Base-by-base conservation (phyloP, 2,113 vertebrate species). In the Psephotus haematonotus region DNA sequence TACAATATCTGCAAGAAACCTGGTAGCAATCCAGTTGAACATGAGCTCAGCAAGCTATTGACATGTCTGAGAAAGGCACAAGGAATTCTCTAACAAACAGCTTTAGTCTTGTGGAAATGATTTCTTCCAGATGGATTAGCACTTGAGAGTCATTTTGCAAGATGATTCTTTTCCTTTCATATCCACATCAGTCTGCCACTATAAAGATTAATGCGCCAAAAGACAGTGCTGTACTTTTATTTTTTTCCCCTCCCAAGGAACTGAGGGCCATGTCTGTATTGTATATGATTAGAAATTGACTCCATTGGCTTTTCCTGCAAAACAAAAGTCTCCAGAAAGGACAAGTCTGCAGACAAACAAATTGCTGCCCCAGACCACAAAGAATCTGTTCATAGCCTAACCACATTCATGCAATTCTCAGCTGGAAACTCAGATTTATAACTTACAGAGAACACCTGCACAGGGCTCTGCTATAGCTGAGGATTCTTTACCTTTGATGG, bases 121-220 rank as follows among this genome's bases (percentile, higher is more conserved):
- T 82, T 89, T 82, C 68, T 77, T 92, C 92, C 86, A 95, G 89
- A 90, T 90, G 80, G 70, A 91, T 92, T 70, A 80, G 81, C 72
- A 68, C 59, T 84, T 49, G 46, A 82, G 81, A 93, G 68, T 65
- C 27, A 15, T 79, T 84, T 52, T 11, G 11, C 39, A 77, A 85
- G 76, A 64, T 80, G 62, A 82, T 68, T 92, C 59, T 88, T 92
- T 86, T 88, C 55, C 86, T 82, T 92, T 85, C 71, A 25, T 43
- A 89, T 39, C 68, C 95, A 89, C 69, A 82, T 50, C 62, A 74
- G 52, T n/a, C 68, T 52, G 20, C 10, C 78, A 25, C 74, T 37
- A 70, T 17, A 49, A 90, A 75, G 86, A 88, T 44, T 46, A 74
- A 79, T 85, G 74, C 7, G 64, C 28, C 55, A 46, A 92, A 91